A percentile compares a stretch with the other conserved stretches of the same genome.
These are phyloP conservation scores for Pseudomyrmex sp. DNA, from an alignment of 1,140 invertebrate species.

Conservation along the genomic window DNA sequence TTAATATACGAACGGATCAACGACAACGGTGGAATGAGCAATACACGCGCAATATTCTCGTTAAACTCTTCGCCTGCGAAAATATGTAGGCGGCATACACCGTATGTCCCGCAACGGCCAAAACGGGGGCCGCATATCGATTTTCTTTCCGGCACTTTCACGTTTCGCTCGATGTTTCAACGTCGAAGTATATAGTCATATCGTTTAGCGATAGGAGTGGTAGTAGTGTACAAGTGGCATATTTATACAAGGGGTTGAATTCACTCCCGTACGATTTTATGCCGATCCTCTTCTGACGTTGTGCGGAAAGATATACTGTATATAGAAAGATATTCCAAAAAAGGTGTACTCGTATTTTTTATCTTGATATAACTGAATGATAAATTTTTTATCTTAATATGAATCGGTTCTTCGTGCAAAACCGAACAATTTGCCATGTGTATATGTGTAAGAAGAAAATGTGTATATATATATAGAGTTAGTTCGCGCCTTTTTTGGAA, in stretches of 20 bases:
- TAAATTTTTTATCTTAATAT: background rate
- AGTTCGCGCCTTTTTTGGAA: background rate
- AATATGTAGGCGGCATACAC: slow-evolving; percentile 30
- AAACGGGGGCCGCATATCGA: slow-evolving; percentile 53
- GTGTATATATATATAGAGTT: too few relatives aligned
- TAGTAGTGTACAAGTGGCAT: background rate
- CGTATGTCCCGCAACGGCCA: background rate
- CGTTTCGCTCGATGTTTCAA: slow-evolving; percentile 25
- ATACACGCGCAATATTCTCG: too few relatives aligned
- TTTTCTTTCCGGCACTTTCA: slow-evolving; percentile 38
- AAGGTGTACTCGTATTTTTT: background rate
- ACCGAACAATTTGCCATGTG: too few relatives aligned
- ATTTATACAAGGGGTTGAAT: slow-evolving; percentile 11
- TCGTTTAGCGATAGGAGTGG: background rate
- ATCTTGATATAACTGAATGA: background rate
- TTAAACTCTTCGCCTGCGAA: slow-evolving; percentile 25
- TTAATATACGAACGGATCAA: too few relatives aligned
- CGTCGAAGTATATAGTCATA: slow-evolving; percentile 26
- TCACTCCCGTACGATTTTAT: background rate
- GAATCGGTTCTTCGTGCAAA: slow-evolving; percentile 5
- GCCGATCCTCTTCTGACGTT: background rate
- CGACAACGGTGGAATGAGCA: background rate
- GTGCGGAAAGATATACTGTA: background rate
- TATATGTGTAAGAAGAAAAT: too few relatives aligned
- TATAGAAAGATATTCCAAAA: background rate